Conservation (phyloP, 64 coral and sea anemone genomes). For the Orbicella faveolata region DNA sequence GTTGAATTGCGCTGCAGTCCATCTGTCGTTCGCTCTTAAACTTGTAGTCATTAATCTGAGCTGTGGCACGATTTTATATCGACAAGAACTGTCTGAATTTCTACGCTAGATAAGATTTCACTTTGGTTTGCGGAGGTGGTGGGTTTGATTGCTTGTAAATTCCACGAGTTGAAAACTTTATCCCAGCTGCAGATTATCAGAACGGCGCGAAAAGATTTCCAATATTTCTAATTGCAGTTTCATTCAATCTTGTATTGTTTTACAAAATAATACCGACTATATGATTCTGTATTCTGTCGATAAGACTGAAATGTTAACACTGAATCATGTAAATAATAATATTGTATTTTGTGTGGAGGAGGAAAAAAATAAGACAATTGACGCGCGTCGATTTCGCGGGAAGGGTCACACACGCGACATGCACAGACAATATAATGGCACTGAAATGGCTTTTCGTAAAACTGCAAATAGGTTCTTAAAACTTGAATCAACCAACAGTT, state of each 20-base stretch:
- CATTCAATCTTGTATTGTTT: neutral
- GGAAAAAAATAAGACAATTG: neutral
- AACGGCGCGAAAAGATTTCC: neutral
- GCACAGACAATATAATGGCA: neutral
- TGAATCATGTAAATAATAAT: neutral
- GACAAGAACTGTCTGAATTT: neutral
- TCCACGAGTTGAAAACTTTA: neutral
- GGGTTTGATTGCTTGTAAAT: slow-evolving; percentile 29
- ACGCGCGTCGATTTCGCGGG: slow-evolving; percentile 14
- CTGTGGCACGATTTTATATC: neutral
- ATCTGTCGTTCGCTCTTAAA: slow-evolving; percentile 2
- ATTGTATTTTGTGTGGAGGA: neutral
- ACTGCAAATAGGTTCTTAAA: neutral
- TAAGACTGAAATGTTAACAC: neutral
- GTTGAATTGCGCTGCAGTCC: neutral
- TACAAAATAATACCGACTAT: neutral
- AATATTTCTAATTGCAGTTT: too few species aligned
- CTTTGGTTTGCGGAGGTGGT: slow-evolving; percentile 21
- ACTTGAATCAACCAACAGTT: too few species aligned
- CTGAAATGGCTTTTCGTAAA: neutral
- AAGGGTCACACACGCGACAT: slow-evolving; percentile 12
- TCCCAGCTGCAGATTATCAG: neutral
- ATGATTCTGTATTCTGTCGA: neutral
- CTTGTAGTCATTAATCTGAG: neutral
- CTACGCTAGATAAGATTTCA: slow-evolving; percentile 1